These are phyloP conservation scores for Stegastes partitus DNA, from an alignment of 2,113 vertebrate species.

Conservation along the genomic window DNA sequence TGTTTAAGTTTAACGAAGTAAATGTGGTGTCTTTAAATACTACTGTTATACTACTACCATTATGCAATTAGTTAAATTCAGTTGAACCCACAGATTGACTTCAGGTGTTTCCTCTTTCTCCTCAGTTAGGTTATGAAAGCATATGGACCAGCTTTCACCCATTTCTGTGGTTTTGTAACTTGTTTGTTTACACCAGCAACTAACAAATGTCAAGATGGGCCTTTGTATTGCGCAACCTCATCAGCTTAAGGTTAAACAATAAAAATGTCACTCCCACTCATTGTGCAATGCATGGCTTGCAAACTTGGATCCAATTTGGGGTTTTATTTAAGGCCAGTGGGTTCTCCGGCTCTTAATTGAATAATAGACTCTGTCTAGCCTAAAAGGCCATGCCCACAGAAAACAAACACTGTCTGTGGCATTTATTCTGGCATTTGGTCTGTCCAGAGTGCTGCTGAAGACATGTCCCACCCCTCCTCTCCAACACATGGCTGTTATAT, in stretches of 20 bases:
- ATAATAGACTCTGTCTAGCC: slow-evolving; percentile 61
- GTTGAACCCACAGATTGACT: not conserved
- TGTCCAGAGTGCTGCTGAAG: slow-evolving; percentile 47
- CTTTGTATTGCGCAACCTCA: slow-evolving; percentile 43
- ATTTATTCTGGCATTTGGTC: slow-evolving; percentile 68
- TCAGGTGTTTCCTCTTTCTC: not conserved
- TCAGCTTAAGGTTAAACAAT: slow-evolving; percentile 54
- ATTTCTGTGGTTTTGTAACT: slow-evolving; percentile 28
- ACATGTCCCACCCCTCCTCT: slow-evolving; percentile 21
- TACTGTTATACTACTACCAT: not conserved
- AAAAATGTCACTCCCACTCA: slow-evolving; percentile 52
- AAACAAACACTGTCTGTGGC: slow-evolving; percentile 54
- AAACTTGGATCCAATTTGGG: slow-evolving; percentile 46
- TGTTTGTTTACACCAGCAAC: slow-evolving; percentile 48
- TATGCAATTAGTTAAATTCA: not conserved
- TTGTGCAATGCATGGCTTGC: slow-evolving; percentile 22
- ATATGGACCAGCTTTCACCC: slow-evolving; percentile 6
- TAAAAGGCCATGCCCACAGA: slow-evolving; percentile 58
- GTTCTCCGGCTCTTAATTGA: slow-evolving; percentile 62
- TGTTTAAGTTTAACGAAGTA: not conserved
- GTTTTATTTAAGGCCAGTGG: slow-evolving; percentile 48
- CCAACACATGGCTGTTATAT: slow-evolving; percentile 23
- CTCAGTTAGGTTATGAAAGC: not conserved
- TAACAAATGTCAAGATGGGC: slow-evolving; percentile 53
- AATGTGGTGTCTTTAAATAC: not conserved